Evolutionary conservation across 1,140 invertebrate genomes (phyloP).

Genomic region (Drosophila parvula): DNA sequence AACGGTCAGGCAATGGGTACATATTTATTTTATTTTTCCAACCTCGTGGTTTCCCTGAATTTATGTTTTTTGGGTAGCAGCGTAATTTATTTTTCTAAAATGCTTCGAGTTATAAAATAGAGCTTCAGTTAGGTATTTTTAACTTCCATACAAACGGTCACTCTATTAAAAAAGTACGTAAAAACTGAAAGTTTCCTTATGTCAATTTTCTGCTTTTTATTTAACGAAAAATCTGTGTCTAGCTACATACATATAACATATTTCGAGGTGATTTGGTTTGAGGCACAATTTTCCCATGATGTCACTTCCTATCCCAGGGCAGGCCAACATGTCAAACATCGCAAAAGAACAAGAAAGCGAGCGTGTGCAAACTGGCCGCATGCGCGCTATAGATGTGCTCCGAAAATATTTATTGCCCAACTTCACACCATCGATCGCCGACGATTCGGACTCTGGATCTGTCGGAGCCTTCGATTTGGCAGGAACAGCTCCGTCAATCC

Average conservation of each 20-base stretch:
- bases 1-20: slow-evolving; percentile 30
- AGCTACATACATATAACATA: too few species aligned
- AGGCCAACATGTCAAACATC: background rate
- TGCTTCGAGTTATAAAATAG: slow-evolving; percentile 2
- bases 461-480: too few species aligned
- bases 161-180: background rate
- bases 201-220: background rate
- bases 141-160: background rate
- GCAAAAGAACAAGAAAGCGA: background rate
- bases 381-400: background rate
- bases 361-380: background rate
- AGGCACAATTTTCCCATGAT: background rate
- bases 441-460: background rate
- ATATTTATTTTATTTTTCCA: background rate
- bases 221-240: too few species aligned
- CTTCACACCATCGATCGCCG: background rate
- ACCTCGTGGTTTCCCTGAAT: slow-evolving; percentile 32
- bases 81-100: slow-evolving; percentile 51
- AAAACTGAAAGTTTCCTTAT: background rate
- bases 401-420: slow-evolving; percentile 5
- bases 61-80: slow-evolving; percentile 34
- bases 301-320: background rate
- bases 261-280: too few species aligned
- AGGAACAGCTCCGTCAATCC: background rate
- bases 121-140: slow-evolving; percentile 2